Base-by-base conservation (phyloP, 2,888 invertebrate species). In the Eristalis pertinax region DNA sequence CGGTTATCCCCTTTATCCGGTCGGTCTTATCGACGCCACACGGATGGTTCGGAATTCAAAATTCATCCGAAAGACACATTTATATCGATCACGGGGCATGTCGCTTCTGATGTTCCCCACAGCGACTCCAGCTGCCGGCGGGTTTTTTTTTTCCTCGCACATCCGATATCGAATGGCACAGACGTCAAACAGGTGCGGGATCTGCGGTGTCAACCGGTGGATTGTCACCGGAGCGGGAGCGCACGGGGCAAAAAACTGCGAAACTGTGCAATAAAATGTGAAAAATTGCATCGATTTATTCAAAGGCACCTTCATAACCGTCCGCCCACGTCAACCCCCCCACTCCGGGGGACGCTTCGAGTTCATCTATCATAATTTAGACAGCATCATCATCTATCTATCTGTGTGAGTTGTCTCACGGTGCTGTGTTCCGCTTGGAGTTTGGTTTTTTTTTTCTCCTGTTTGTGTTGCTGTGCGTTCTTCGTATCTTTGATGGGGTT, bases 311-410 rank as follows among this genome's bases (percentile, higher is more conserved):
- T 1, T 2, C 35, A 35, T 8, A 5, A 7, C 7, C 35, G 35
- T 8, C 38, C 38, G 11, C 60, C 13, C n/a, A n/a, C n/a, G n/a
- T n/a, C n/a, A n/a, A n/a, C n/a, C n/a, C n/a, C n/a, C n/a, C n/a
- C 13, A 1, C 26, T 41, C 41, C n/a, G 41, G 67, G 32, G 19
- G 65, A 74, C 69, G 38, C 7, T 63, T 68, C 56, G 67, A 68
- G 84, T 84, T 84, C 80, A 80, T 84, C 75, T 68, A 72, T 84
- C 76, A 84, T 70, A 80, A 80, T 76, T 84, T 80, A 58, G 67
- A 80, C 84, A 80, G 84, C 72, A 76, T 72, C 84, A 84, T 79
- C 70, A 65, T 84, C 72, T 19, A 62, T 72, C 72, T 84, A 62
- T 80, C 75, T 56, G 62, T n/a, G 26, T 19, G 50, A 50, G 60